Conservation (phyloP, 2,888 invertebrate genomes). For the Ecliptopera silaceata region DNA sequence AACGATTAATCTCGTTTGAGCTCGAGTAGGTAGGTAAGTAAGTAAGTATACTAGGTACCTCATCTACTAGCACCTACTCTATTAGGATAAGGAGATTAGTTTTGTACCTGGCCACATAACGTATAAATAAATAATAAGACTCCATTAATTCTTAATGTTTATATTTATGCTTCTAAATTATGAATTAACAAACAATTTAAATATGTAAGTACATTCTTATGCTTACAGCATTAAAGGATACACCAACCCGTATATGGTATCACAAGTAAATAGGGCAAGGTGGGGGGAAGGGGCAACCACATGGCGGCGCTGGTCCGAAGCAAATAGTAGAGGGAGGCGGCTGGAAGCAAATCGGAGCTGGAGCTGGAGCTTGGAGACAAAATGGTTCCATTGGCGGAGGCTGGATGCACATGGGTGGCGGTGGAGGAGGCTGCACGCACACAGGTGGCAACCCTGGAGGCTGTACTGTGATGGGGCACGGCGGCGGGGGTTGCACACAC, state of each 20-base stretch:
- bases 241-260: conserved; percentile 24
- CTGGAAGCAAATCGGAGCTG: conserved; percentile 53
- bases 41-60: too few relatives aligned
- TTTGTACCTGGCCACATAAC: too few relatives aligned
- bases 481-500: conserved; percentile 65
- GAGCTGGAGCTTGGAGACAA: conserved; percentile 58
- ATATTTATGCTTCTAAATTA: not conserved
- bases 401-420: conserved; percentile 60
- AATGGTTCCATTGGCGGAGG: conserved; percentile 65
- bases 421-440: conserved; percentile 64
- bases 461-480: conserved; percentile 61
- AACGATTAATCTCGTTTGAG: conserved; percentile 25
- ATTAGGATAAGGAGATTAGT: too few relatives aligned
- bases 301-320: conserved; percentile 37
- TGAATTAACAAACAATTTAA: not conserved
- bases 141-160: not conserved
- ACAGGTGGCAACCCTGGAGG: conserved; percentile 65
- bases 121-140: not conserved
- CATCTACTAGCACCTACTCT: not conserved
- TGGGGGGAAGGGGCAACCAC: conserved; percentile 36
- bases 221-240: conserved; percentile 9
- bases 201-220: conserved; percentile 9
- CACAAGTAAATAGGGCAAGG: conserved; percentile 45
- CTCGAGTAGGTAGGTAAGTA: conserved; percentile 2
- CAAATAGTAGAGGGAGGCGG: conserved; percentile 44